phyloP scores from a whole-genome alignment of 2,113 vertebrate genomes.

The Zingel zingel region DNA sequence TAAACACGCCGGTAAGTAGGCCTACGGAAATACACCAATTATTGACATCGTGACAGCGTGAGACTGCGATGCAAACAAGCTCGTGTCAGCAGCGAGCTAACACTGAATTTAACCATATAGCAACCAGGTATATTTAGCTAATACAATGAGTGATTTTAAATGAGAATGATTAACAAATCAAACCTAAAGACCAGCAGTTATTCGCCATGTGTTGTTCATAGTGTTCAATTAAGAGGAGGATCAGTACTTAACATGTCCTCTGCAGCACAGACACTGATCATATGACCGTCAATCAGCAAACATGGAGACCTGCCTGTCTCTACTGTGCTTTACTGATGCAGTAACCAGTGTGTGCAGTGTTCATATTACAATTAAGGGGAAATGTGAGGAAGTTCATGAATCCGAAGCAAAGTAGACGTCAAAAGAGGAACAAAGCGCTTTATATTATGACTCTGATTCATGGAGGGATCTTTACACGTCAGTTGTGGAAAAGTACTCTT shows the following conservation, averaged over 20 bases:
- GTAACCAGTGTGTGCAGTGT: neutral
- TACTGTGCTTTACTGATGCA: constrained; percentile 13
- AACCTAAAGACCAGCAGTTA: neutral
- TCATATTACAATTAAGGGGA: neutral
- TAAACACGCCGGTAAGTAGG: constrained; percentile 64
- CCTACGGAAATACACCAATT: neutral
- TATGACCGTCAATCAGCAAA: constrained; percentile 72
- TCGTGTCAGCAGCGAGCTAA: constrained; percentile 51
- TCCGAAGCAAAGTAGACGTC: neutral
- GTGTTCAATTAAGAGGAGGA: constrained; percentile 2
- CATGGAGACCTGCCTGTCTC: constrained; percentile 20
- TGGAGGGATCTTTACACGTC: neutral
- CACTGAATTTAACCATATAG: neutral
- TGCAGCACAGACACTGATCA: constrained; percentile 54
- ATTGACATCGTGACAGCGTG: constrained; percentile 66
- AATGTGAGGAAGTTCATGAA: constrained; percentile 44
- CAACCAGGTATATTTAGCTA: neutral
- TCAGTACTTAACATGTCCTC: neutral
- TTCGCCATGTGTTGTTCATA: neutral
- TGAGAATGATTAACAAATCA: neutral
- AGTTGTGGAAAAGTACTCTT: neutral
- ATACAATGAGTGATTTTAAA: neutral
- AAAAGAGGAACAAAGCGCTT: constrained; percentile 51
- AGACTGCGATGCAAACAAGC: constrained; percentile 49
- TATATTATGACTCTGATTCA: constrained; percentile 23